phyloP scores from a whole-genome alignment of 2,888 invertebrate genomes.

The Drosophila dives region DNA sequence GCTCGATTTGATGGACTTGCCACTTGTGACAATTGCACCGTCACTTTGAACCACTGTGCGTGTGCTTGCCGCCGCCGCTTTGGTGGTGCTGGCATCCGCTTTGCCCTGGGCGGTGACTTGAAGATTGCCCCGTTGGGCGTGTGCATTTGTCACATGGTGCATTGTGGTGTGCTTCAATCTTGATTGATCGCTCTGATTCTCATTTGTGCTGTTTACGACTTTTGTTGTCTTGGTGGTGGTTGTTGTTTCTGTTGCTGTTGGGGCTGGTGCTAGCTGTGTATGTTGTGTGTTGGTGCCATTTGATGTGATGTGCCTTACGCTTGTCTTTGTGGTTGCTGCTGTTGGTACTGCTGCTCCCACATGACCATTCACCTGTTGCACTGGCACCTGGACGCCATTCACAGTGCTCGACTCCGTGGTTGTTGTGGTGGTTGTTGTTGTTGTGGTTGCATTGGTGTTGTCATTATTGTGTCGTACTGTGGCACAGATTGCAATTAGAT shows the following conservation, averaged over 20 bases:
- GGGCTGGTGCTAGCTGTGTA: slow-evolving; percentile 18
- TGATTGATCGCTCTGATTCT: slow-evolving; percentile 19
- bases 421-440: slow-evolving; percentile 50
- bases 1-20: slow-evolving; percentile 79
- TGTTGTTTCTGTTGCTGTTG: slow-evolving; percentile 15
- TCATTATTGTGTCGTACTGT: slow-evolving; percentile 68
- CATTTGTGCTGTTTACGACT: slow-evolving; percentile 26
- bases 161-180: slow-evolving; percentile 48
- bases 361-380: background rate
- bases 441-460: slow-evolving; percentile 35
- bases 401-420: slow-evolving; percentile 30
- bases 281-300: slow-evolving; percentile 25
- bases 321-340: slow-evolving; percentile 15
- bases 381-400: slow-evolving; percentile 7
- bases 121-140: slow-evolving; percentile 57
- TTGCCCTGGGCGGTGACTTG: slow-evolving; percentile 64
- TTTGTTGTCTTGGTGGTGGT: slow-evolving; percentile 36
- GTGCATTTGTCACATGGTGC: slow-evolving; percentile 60
- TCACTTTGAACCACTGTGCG: slow-evolving; percentile 67
- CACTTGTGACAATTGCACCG: slow-evolving; percentile 75
- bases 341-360: slow-evolving; percentile 7
- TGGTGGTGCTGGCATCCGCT: slow-evolving; percentile 69
- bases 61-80: slow-evolving; percentile 55
- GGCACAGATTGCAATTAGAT: slow-evolving; percentile 18
- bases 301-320: slow-evolving; percentile 21